A percentile compares a stretch with the other conserved stretches of the same genome.
phyloP scores from a whole-genome alignment of 2,888 invertebrate species.

The Pyrocoelia pectoralis region DNA sequence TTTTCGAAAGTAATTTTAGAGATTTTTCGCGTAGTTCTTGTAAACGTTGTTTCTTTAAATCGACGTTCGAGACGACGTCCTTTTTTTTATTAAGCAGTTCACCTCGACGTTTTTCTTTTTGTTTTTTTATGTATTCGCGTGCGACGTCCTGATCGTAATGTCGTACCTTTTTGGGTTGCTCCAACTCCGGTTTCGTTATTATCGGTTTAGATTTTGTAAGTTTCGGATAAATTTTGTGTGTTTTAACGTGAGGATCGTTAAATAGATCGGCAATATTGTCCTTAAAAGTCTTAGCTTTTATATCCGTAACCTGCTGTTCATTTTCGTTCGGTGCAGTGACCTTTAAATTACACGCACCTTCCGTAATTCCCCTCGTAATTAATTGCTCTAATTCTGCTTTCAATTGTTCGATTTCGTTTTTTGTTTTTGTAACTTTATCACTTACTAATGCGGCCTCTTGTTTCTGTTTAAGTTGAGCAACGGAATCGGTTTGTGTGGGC shows the following conservation, averaged over 20 bases:
- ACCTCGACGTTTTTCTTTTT: conserved; percentile 62
- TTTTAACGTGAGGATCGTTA: neutral
- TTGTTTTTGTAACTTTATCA: conserved; percentile 49
- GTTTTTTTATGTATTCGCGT: conserved; percentile 65
- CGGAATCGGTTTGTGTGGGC: conserved; percentile 1
- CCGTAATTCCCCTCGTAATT: conserved; percentile 47
- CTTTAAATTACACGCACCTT: conserved; percentile 14
- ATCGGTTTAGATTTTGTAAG: neutral
- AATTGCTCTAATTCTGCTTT: conserved; percentile 53
- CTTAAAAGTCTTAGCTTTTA: conserved; percentile 16
- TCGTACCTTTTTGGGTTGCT: conserved; percentile 41
- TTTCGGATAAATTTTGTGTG: no score
- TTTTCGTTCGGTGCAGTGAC: neutral
- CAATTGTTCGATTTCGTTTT: conserved; percentile 54
- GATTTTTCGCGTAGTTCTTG: conserved; percentile 60
- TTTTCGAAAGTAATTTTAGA: conserved; percentile 59
- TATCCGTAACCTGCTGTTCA: neutral
- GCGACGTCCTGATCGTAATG: conserved; percentile 63
- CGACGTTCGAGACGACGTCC: conserved; percentile 44
- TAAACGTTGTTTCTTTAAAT: conserved; percentile 60
- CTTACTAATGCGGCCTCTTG: conserved; percentile 34
- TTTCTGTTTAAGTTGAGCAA: conserved; percentile 6
- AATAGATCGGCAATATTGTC: conserved; percentile 19
- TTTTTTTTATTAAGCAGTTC: conserved; percentile 54
- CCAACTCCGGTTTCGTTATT: conserved; percentile 14